Evolutionary conservation across 2,888 invertebrate species (phyloP).

Genomic region (Epirrhoe alternata): DNA sequence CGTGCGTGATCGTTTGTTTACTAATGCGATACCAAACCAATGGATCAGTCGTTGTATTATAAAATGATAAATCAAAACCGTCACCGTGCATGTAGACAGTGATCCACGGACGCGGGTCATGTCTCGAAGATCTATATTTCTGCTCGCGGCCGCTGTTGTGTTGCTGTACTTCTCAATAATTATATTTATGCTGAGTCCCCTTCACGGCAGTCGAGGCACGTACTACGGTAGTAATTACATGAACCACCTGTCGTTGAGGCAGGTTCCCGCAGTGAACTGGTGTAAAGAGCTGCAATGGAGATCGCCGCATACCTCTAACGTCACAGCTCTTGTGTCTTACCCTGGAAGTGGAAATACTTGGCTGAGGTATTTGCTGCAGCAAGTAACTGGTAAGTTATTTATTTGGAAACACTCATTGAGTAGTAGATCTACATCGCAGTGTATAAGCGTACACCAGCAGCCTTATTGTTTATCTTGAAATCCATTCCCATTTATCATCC

Average conservation of each 20-base stretch:
- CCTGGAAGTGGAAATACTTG: slow-evolving; percentile 95
- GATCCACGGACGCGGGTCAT: slow-evolving; percentile 48
- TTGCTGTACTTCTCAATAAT: slow-evolving; percentile 75
- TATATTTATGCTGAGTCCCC: slow-evolving; percentile 71
- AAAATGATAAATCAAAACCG: slow-evolving; percentile 39
- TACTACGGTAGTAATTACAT: slow-evolving; percentile 63
- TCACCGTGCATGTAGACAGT: slow-evolving; percentile 9
- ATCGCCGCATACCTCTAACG: slow-evolving; percentile 74
- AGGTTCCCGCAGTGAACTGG: slow-evolving; percentile 75
- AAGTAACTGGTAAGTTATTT: slow-evolving; percentile 88
- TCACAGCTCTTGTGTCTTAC: slow-evolving; percentile 90
- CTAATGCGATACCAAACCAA: slow-evolving; percentile 2
- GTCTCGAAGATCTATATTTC: slow-evolving; percentile 71
- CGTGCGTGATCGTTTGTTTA: slow-evolving; percentile 12
- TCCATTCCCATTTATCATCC: no score
- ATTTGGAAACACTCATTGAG: no score
- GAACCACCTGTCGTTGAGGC: slow-evolving; percentile 63
- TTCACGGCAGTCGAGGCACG: slow-evolving; percentile 59
- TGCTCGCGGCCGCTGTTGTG: slow-evolving; percentile 67
- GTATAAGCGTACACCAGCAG: no score
- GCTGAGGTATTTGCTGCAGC: slow-evolving; percentile 91
- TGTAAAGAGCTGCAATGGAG: slow-evolving; percentile 79
- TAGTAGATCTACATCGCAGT: no score
- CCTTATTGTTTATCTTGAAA: no score
- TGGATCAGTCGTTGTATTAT: background rate